Evolutionary conservation across 1,140 invertebrate genomes (phyloP).

Genomic region (Penaeus japonicus): DNA sequence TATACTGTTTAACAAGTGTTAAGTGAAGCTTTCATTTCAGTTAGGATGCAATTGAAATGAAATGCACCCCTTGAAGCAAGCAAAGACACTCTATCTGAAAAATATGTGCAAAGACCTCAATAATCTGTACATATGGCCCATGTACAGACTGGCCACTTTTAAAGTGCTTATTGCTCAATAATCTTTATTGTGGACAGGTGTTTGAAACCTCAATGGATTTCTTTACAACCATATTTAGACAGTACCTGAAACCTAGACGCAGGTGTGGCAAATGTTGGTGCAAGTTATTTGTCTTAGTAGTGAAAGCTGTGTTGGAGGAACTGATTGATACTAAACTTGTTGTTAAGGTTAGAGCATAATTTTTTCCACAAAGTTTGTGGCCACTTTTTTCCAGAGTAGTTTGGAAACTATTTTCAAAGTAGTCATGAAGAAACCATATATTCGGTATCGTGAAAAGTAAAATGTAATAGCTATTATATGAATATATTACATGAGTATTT

Average conservation of each 20-base stretch:
- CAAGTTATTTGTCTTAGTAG: constrained; percentile 8
- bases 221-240: constrained; percentile 39
- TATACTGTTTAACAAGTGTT: no score
- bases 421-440: no score
- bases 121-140: not conserved
- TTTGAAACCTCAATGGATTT: not conserved
- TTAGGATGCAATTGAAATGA: no score
- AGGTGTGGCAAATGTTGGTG: constrained; percentile 30
- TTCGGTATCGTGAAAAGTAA: no score
- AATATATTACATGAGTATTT: no score
- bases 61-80: no score
- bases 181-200: not conserved
- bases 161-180: not conserved
- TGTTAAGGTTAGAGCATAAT: not conserved
- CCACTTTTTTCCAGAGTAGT: not conserved
- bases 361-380: not conserved
- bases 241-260: constrained; percentile 47
- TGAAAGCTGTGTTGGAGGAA: constrained; percentile 15
- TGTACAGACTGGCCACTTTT: not conserved
- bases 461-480: no score
- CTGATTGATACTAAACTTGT: not conserved
- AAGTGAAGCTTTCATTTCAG: no score
- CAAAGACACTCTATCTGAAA: no score
- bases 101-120: no score
- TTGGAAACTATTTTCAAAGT: no score